These are phyloP conservation scores for Brenthis daphne DNA, from an alignment of 2,888 invertebrate genomes.

Conservation along the genomic window DNA sequence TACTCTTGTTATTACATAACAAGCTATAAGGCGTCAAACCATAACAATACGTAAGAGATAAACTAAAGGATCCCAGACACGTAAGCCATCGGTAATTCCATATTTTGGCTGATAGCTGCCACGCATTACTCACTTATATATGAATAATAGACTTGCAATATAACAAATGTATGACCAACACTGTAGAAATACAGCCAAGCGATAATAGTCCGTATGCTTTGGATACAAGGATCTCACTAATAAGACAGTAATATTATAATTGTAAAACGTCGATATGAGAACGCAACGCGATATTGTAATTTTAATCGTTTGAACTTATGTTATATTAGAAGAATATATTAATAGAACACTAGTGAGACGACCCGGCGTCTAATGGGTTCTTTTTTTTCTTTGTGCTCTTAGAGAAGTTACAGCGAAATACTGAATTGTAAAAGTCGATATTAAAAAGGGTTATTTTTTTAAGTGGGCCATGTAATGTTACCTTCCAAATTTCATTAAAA, in stretches of 20 bases:
- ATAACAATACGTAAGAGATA: slow-evolving; percentile 21
- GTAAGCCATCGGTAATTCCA: slow-evolving; percentile 51
- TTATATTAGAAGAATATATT: too few species aligned
- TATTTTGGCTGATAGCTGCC: slow-evolving; percentile 53
- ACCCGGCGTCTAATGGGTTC: too few species aligned
- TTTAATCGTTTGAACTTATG: slow-evolving; percentile 12
- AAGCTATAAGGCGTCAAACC: slow-evolving; percentile 6
- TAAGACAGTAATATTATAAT: not conserved
- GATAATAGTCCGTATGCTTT: slow-evolving; percentile 25
- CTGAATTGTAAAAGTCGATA: too few species aligned
- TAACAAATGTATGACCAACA: slow-evolving; percentile 7
- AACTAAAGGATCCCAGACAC: slow-evolving; percentile 27
- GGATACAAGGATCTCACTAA: not conserved
- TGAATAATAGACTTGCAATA: slow-evolving; percentile 50
- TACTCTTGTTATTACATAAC: slow-evolving; percentile 7
- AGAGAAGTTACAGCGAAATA: too few species aligned
- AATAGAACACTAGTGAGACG: too few species aligned
- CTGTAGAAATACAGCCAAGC: slow-evolving; percentile 11
- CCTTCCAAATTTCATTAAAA: too few species aligned
- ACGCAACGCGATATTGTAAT: slow-evolving; percentile 20
- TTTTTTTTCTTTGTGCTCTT: not conserved
- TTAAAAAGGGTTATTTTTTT: too few species aligned
- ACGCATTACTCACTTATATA: slow-evolving; percentile 55
- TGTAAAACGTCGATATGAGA: slow-evolving; percentile 16
- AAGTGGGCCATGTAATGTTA: too few species aligned